Conservation (phyloP, 2,113 vertebrate species). For the Glareola pratincola region DNA sequence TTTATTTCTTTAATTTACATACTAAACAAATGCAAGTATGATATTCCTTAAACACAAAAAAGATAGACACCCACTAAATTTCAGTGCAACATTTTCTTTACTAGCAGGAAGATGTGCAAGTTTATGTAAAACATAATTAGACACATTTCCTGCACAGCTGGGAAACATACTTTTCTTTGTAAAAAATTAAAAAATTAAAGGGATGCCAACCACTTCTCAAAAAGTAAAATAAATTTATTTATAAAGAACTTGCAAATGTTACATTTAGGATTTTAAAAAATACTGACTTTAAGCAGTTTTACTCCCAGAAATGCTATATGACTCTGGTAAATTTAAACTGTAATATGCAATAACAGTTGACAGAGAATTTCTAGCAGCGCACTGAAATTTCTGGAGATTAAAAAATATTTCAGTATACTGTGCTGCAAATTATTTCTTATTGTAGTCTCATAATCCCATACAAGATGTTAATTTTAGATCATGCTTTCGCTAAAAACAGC, state of each 20-base stretch:
- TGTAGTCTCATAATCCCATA: constrained; percentile 67
- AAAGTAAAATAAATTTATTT: neutral
- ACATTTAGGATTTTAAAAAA: neutral
- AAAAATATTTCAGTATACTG: constrained; percentile 1
- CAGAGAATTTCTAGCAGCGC: neutral
- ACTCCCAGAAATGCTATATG: neutral
- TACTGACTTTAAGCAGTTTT: neutral
- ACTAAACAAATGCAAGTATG: neutral
- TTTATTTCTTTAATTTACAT: neutral
- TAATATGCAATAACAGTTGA: neutral
- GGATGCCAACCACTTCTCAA: neutral
- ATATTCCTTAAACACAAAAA: neutral
- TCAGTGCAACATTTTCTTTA: neutral
- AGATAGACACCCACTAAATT: neutral
- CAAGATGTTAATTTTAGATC: constrained; percentile 76
- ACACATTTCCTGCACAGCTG: neutral
- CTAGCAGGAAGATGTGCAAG: neutral
- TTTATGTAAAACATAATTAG: neutral
- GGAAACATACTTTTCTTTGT: neutral
- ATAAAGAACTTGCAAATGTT: neutral
- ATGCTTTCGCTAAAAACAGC: constrained; percentile 74
- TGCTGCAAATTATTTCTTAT: constrained; percentile 61
- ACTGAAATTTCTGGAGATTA: constrained; percentile 21
- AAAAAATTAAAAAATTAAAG: neutral
- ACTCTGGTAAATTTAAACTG: neutral